Conservation (phyloP, 2,113 vertebrate species). For the Ceyx cyanopectus region DNA sequence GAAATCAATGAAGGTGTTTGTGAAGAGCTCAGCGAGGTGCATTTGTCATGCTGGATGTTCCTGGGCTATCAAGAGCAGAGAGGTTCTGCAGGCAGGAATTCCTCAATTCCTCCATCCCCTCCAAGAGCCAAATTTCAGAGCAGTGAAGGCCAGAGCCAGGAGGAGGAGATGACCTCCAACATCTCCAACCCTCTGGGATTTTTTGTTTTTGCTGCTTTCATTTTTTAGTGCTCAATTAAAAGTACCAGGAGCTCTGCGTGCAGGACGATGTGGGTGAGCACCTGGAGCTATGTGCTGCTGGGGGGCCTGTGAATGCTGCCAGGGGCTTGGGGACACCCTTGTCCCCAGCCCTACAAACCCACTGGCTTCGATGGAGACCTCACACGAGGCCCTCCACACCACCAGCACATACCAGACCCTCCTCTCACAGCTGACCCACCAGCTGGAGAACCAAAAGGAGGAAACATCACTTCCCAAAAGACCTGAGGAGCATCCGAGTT, state of each 20-base stretch:
- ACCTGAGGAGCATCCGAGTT: background rate
- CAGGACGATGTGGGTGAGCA: background rate
- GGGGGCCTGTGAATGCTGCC: rapidly evolving
- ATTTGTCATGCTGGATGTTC: background rate
- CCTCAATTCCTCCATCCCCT: background rate
- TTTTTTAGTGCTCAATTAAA: background rate
- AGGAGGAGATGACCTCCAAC: background rate
- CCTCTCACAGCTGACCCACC: background rate
- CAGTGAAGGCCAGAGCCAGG: background rate
- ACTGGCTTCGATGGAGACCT: rapidly evolving
- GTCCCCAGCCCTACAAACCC: background rate
- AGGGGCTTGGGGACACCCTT: rapidly evolving
- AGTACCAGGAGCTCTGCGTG: background rate
- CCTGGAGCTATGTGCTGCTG: background rate
- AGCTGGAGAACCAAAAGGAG: background rate
- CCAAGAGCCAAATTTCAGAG: background rate
- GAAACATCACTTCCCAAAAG: background rate
- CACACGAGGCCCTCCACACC: rapidly evolving
- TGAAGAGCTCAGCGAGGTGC: background rate
- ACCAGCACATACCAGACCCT: background rate
- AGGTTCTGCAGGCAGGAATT: background rate
- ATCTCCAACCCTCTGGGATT: background rate
- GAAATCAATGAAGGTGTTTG: too few species aligned
- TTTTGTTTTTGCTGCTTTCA: background rate
- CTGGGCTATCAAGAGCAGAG: background rate